Evolutionary conservation across 1,140 invertebrate species (phyloP).

Genomic region (Pantala flavescens): DNA sequence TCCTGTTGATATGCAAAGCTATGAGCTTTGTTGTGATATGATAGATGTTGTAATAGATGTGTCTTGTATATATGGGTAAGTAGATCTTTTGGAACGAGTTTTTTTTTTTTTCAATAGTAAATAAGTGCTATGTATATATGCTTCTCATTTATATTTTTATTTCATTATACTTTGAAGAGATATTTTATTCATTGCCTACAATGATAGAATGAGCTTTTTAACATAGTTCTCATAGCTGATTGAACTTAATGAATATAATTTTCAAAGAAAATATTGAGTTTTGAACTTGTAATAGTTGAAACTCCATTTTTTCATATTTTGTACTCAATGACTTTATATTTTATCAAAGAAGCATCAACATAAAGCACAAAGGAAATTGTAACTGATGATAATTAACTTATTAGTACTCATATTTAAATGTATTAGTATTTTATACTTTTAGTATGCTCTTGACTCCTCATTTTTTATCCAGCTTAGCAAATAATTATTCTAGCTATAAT

Average conservation of each 20-base stretch:
- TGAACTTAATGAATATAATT: too few species aligned
- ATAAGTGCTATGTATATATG: neutral
- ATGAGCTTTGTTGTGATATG: slow-evolving; percentile 99
- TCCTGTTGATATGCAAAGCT: slow-evolving; percentile 99
- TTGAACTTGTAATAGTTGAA: too few species aligned
- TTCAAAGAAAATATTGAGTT: too few species aligned
- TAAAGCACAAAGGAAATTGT: neutral
- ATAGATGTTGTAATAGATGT: slow-evolving; percentile 99
- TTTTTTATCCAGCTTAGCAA: too few species aligned
- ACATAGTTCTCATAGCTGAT: too few species aligned
- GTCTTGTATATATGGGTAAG: slow-evolving; percentile 95
- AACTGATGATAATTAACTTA: neutral
- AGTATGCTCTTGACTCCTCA: too few species aligned
- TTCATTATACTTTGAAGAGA: neutral
- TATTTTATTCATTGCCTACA: neutral
- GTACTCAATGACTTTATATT: too few species aligned
- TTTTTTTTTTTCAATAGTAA: slow-evolving; percentile 10
- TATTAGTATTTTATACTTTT: neutral
- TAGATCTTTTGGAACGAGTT: too few species aligned
- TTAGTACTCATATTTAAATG: neutral
- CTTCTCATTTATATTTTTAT: neutral
- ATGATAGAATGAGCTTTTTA: too few species aligned
- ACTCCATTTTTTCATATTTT: too few species aligned
- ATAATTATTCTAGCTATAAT: too few species aligned
- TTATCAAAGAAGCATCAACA: too few species aligned